Percentiles rank a stretch among this genome's conserved stretches.
These are phyloP conservation scores for Rissa tridactyla DNA, from an alignment of 2,113 vertebrate species.

Conservation along the genomic window DNA sequence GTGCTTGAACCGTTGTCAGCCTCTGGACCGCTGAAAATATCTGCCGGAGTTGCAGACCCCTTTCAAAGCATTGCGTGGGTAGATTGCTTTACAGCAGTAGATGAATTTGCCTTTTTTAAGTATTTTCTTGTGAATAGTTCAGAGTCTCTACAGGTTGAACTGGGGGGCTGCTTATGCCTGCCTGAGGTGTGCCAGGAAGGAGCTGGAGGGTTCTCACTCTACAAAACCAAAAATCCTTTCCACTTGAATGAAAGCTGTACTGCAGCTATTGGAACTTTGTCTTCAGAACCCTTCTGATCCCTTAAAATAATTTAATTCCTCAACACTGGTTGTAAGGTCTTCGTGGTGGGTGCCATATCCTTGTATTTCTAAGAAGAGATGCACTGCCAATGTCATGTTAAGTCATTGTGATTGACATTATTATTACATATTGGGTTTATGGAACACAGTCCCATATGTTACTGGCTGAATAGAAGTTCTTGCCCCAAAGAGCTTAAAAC, in stretches of 20 bases:
- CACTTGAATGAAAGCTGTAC: neutral
- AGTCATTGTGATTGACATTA: neutral
- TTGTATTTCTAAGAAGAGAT: neutral
- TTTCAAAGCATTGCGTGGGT: neutral
- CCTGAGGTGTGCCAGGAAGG: neutral
- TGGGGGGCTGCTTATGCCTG: neutral
- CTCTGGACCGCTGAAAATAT: neutral
- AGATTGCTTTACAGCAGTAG: neutral
- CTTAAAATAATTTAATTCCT: neutral
- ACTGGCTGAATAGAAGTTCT: neutral
- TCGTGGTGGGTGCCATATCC: neutral
- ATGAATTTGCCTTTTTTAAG: neutral
- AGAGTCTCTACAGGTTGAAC: neutral
- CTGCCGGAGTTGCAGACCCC: neutral
- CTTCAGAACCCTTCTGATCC: neutral
- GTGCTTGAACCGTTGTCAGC: neutral
- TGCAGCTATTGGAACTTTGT: neutral
- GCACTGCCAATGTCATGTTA: neutral
- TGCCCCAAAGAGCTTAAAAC: neutral
- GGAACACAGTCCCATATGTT: neutral
- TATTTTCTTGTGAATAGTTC: neutral
- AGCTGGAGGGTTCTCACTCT: neutral
- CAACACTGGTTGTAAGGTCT: neutral
- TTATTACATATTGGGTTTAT: neutral
- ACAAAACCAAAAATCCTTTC: neutral